A percentile compares a stretch with the other conserved stretches of the same genome.
Conservation (phyloP, 2,888 invertebrate species). For the Dasypolia templi region DNA sequence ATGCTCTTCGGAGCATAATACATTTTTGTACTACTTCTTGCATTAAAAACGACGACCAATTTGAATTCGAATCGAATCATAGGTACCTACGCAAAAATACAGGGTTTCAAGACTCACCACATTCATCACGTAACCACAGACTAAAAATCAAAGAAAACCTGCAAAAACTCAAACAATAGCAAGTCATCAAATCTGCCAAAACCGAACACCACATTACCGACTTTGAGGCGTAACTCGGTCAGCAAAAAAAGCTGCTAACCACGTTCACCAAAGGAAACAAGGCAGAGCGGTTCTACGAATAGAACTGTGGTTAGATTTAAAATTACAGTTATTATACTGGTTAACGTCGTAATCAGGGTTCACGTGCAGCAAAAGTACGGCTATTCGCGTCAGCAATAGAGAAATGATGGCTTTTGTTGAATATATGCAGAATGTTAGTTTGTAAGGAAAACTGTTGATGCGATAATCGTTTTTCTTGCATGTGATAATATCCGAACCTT, state of each 20-base stretch:
- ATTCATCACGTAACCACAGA: constrained; percentile 26
- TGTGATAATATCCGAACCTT: neutral
- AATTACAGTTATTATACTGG: constrained; percentile 82
- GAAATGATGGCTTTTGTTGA: constrained; percentile 57
- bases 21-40: neutral
- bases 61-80: constrained; percentile 12
- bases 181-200: constrained; percentile 48
- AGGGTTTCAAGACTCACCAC: neutral
- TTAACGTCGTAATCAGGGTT: constrained; percentile 75
- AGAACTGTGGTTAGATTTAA: constrained; percentile 75
- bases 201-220: constrained; percentile 49
- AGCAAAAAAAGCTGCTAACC: constrained; percentile 69
- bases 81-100: neutral
- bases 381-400: constrained; percentile 66
- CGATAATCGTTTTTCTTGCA: constrained; percentile 42
- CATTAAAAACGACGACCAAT: neutral
- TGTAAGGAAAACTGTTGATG: constrained; percentile 20
- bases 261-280: constrained; percentile 76
- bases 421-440: constrained; percentile 44
- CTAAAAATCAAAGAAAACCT: constrained; percentile 35
- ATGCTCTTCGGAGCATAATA: neutral
- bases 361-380: constrained; percentile 71
- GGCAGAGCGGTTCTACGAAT: constrained; percentile 78
- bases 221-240: constrained; percentile 51
- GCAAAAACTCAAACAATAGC: constrained; percentile 49